Percentiles rank a stretch among this genome's conserved stretches.
Conservation (phyloP, 2,888 invertebrate genomes). For the Lutraria lutraria region DNA sequence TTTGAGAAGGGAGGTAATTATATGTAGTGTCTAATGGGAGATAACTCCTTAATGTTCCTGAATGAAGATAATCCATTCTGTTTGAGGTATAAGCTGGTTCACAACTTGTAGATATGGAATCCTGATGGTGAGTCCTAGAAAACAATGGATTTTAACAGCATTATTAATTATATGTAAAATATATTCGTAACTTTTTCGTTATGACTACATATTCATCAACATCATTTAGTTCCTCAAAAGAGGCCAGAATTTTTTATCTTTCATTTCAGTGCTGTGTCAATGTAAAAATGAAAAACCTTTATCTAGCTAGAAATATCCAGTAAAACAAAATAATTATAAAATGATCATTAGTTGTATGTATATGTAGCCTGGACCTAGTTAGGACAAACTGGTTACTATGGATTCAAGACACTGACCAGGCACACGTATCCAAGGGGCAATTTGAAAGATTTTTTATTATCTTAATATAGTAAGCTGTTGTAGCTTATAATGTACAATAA, state of each 20-base stretch:
- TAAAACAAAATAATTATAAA: no score
- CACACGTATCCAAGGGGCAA: background rate
- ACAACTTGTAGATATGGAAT: conserved; percentile 34
- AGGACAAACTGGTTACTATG: no score
- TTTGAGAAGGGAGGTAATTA: conserved; percentile 25
- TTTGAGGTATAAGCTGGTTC: background rate
- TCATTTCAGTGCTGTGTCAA: background rate
- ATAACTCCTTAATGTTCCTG: conserved; percentile 20
- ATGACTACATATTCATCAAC: background rate
- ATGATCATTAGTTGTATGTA: no score
- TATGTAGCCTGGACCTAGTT: no score
- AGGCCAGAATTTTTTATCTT: background rate
- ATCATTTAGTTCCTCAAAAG: background rate
- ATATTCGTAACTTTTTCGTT: background rate
- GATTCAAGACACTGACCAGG: no score
- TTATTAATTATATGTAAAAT: background rate
- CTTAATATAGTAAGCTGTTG: background rate
- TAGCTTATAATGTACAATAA: background rate
- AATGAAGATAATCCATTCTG: background rate
- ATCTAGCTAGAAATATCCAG: background rate
- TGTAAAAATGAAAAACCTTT: background rate
- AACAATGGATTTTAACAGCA: background rate
- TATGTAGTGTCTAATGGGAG: conserved; percentile 17
- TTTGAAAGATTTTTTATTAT: background rate
- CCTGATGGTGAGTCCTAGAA: conserved; percentile 52